Evolutionary conservation across 1,140 invertebrate species (phyloP).

Genomic region (Calliphora vicina): DNA sequence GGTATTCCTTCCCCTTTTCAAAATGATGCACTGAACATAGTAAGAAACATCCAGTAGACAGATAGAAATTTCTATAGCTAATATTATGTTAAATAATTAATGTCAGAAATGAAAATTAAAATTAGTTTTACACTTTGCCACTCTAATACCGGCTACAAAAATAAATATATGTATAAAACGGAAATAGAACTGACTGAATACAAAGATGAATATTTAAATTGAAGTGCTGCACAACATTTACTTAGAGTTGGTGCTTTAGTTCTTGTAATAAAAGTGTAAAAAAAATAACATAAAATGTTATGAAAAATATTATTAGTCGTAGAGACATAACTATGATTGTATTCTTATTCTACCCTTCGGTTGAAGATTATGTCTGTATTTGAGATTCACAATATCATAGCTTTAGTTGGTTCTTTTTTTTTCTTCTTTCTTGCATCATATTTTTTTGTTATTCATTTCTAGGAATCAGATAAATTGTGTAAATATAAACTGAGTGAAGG

Average conservation of each 20-base stretch:
- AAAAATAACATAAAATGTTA: background rate
- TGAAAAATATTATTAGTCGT: background rate
- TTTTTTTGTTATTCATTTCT: background rate
- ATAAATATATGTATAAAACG: background rate
- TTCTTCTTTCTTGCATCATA: background rate
- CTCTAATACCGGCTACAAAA: background rate
- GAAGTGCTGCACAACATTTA: too few species aligned
- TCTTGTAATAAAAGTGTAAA: background rate
- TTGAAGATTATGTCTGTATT: background rate
- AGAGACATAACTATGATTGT: too few species aligned
- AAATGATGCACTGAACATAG: background rate
- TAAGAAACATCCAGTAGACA: background rate
- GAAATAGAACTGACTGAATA: slow-evolving; percentile 1
- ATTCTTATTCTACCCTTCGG: background rate
- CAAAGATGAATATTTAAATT: too few species aligned
- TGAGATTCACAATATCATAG: background rate
- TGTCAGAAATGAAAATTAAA: slow-evolving; percentile 16
- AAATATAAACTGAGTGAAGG: background rate
- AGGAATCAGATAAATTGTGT: background rate
- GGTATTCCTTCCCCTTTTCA: background rate
- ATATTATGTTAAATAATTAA: slow-evolving; percentile 40
- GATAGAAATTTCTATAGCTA: slow-evolving; percentile 35
- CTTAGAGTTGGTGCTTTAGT: too few species aligned
- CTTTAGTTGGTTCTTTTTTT: background rate
- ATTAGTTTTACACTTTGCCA: slow-evolving; percentile 17